Evolutionary conservation across 2,113 vertebrate species (phyloP).

Genomic region (Antennarius striatus): DNA sequence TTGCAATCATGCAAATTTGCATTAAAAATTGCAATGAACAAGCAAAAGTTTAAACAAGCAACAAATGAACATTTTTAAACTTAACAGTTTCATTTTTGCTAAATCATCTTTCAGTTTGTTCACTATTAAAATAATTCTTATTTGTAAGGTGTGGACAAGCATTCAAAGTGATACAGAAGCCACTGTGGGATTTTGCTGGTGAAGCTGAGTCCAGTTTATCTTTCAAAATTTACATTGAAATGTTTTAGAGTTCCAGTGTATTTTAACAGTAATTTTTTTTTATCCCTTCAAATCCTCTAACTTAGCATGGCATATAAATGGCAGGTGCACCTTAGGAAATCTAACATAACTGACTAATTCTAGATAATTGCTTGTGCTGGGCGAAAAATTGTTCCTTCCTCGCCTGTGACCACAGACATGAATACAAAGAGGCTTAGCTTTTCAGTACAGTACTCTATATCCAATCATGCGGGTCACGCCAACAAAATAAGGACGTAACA

Average conservation of each 20-base stretch:
- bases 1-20: conserved; percentile 46
- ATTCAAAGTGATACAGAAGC: neutral
- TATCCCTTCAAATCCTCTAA: conserved; percentile 23
- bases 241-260: neutral
- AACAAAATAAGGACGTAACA: too few relatives aligned
- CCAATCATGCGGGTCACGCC: too few relatives aligned
- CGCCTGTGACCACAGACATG: conserved; percentile 56
- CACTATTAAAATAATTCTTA: conserved; percentile 2
- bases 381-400: conserved; percentile 67
- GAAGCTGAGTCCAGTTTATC: neutral
- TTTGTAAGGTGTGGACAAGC: neutral
- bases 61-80: neutral
- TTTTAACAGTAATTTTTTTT: neutral
- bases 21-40: conserved; percentile 4
- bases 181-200: neutral
- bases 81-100: neutral
- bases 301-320: conserved; percentile 45
- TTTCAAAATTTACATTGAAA: neutral
- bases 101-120: neutral
- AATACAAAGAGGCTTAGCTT: conserved; percentile 72
- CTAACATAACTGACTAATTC: conserved; percentile 63
- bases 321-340: conserved; percentile 57
- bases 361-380: conserved; percentile 63
- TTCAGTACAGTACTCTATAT: too few relatives aligned
- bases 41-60: conserved; percentile 6